Evolutionary conservation across 2,797 vertebrate species (phyloP).

Genomic region (Sorex maritimensis): DNA sequence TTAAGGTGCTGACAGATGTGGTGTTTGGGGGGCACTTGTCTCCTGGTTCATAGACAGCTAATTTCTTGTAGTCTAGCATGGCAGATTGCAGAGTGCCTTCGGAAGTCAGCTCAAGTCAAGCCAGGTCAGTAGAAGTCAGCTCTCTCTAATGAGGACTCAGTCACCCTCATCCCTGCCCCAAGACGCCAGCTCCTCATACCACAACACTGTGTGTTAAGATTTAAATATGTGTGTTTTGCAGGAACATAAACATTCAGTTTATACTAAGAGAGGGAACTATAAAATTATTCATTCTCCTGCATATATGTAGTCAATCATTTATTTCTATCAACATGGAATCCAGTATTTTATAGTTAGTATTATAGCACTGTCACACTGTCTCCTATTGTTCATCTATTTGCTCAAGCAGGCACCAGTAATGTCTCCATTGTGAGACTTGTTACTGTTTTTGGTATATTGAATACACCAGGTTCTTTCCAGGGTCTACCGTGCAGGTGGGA

Average conservation of each 20-base stretch:
- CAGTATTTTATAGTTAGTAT: not conserved
- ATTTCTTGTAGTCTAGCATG: not conserved
- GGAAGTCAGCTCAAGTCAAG: not conserved
- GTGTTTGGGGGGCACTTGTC: not conserved
- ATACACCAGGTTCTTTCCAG: too few relatives aligned
- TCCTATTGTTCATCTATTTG: too few relatives aligned
- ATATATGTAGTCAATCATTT: not conserved
- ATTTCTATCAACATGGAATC: not conserved
- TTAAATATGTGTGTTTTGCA: not conserved
- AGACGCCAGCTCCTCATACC: not conserved
- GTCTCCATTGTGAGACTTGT: too few relatives aligned
- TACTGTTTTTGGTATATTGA: too few relatives aligned
- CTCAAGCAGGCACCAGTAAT: too few relatives aligned
- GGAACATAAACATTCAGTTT: not conserved
- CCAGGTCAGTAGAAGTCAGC: too few relatives aligned
- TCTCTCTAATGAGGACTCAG: not conserved
- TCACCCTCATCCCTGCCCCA: too few relatives aligned
- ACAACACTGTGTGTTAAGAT: not conserved
- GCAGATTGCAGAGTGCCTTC: not conserved
- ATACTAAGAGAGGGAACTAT: not conserved
- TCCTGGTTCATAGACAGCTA: not conserved
- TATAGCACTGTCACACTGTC: not conserved
- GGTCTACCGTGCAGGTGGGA: too few relatives aligned
- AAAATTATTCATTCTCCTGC: not conserved
- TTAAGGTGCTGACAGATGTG: not conserved